Base-by-base conservation (phyloP, 2,113 vertebrate genomes). In the Microtus oregoni region DNA sequence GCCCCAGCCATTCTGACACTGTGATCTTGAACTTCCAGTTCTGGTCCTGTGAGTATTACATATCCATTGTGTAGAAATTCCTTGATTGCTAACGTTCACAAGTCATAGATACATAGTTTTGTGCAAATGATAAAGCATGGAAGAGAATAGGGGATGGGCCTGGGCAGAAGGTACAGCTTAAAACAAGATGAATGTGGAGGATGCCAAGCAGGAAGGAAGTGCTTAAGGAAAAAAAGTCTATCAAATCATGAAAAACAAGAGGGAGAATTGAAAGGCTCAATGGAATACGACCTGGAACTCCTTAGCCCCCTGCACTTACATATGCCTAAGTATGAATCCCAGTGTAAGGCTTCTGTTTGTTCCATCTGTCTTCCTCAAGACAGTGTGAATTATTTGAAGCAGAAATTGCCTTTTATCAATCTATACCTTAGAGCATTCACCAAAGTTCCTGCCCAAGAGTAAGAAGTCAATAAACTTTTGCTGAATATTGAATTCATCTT, bases 391-490 rank as follows among this genome's bases (percentile, higher is more conserved):
- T 87, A 94, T 70, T 30, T 76, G 68, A 96, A 95, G 75, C 11
- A 58, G 11, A 6, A n/a, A 89, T 93, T 87, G 38, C 77, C 63
- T 52, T 87, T 75, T 70, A 83, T 91, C 94, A 95, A 81, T 75
- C 52, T 10, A 94, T 86, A 89, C 26, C 55, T 87, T 65, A 78
- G 28, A 91, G 47, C 72, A 50, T 41, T 92, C 92, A 93, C 89
- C 52, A 91, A 20, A 92, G 75, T 78, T 92, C 76, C 65, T 90
- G 50, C n/a, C 20, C 20, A 38, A 92, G 13, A 4, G 41, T 95
- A n/a, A 95, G 26, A 91, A 95, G 92, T 96, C 92, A 92, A 94
- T 92, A 83, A 73, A 75, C 75, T 10, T 78, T 94, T 95, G 52
- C 52, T 88, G 58, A 88, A 52, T 94, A 81, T 12, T n/a, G 72